Conservation (phyloP, 2,113 vertebrate species). For the Cinclus mexicanus region DNA sequence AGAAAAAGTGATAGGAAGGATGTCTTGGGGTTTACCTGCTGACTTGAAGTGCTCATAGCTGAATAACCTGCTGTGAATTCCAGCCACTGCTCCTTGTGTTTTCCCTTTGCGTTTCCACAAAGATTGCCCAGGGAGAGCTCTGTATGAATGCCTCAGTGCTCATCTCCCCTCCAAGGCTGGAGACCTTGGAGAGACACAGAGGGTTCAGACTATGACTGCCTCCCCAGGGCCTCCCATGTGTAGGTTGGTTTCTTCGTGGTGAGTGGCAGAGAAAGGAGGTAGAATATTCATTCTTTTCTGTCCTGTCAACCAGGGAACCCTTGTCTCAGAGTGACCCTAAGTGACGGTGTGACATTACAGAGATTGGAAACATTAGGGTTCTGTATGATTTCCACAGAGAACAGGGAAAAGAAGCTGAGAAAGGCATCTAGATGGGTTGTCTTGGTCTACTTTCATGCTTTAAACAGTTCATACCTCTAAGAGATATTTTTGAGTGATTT, state of each 20-base stretch:
- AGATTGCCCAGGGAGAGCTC: neutral
- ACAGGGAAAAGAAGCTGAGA: neutral
- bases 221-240: neutral
- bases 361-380: neutral
- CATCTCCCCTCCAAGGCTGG: neutral
- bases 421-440: neutral
- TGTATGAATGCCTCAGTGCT: neutral
- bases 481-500: neutral
- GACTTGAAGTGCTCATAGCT: neutral
- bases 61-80: neutral
- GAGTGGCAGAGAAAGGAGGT: neutral
- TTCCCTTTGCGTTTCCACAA: neutral
- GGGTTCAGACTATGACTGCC: neutral
- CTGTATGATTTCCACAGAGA: neutral
- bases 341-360: neutral
- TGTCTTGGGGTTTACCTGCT: neutral
- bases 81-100: neutral
- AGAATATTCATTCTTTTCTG: accelerated
- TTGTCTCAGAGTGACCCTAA: neutral
- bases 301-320: neutral
- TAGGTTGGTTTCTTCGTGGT: neutral
- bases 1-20: neutral
- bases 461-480: neutral
- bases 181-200: neutral
- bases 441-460: neutral